Evolutionary conservation across 2,113 vertebrate species (phyloP).

Genomic region (Dermatemys mawii): DNA sequence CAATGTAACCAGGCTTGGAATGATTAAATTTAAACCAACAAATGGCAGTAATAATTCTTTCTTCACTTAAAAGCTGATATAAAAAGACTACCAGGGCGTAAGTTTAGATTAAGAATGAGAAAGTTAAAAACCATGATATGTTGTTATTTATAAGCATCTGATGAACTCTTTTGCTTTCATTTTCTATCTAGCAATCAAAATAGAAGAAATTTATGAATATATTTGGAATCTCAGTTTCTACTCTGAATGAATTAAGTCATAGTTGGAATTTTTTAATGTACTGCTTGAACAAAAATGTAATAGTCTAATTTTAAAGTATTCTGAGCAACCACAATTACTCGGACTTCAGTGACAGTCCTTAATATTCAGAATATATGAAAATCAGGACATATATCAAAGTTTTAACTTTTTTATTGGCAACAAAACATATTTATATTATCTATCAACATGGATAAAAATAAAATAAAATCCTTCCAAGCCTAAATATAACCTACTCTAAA

Average conservation of each 20-base stretch:
- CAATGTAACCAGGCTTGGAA: neutral
- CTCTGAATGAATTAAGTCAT: neutral
- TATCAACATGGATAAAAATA: neutral
- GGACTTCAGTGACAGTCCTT: slow-evolving; percentile 2
- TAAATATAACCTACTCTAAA: neutral
- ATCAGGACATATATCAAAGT: neutral
- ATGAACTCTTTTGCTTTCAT: neutral
- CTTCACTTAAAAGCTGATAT: neutral
- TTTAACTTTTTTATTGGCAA: neutral
- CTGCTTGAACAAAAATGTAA: neutral
- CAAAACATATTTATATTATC: neutral
- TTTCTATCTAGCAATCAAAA: neutral
- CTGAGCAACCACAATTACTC: neutral
- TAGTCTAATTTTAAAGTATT: neutral
- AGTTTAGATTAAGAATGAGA: neutral
- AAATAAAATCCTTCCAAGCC: neutral
- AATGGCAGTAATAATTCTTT: neutral
- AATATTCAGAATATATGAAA: neutral
- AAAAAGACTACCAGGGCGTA: neutral
- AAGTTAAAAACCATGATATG: rapidly evolving
- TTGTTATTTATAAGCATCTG: neutral
- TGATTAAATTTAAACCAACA: neutral
- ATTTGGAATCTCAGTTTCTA: neutral
- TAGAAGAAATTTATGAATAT: neutral
- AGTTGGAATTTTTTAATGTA: neutral